Percentiles rank a stretch among this genome's conserved stretches.
Evolutionary conservation across 2,113 vertebrate genomes (phyloP).

Genomic region (Mormyrus lacerda): DNA sequence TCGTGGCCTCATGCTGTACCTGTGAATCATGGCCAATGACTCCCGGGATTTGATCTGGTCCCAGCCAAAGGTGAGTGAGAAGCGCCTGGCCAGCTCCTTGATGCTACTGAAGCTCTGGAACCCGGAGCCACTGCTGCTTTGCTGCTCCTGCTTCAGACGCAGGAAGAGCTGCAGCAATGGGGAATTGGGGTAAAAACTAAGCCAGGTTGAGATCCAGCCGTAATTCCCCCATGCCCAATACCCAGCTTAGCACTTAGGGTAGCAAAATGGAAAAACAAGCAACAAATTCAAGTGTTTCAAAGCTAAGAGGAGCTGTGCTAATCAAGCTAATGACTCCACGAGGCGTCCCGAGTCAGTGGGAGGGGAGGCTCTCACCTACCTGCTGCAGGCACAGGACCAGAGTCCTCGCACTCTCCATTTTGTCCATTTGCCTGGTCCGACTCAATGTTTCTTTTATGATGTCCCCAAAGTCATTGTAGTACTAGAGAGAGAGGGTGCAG

Average conservation of each 20-base stretch:
- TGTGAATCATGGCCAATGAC: constrained; percentile 81
- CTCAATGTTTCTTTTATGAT: constrained; percentile 81
- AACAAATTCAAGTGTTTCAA: background rate
- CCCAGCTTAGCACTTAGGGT: background rate
- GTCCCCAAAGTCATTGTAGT: constrained; percentile 77
- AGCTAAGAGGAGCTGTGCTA: background rate
- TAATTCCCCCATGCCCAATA: background rate
- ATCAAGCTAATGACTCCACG: background rate
- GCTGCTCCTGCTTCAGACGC: constrained; percentile 62
- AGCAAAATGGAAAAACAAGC: background rate
- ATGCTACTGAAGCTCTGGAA: constrained; percentile 76
- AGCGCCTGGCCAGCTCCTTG: constrained; percentile 81
- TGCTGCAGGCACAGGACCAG: constrained; percentile 77
- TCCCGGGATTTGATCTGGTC: constrained; percentile 81
- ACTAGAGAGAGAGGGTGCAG: constrained; percentile 46
- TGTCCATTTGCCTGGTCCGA: constrained; percentile 70
- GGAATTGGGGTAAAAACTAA: background rate
- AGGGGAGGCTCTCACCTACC: constrained; percentile 49
- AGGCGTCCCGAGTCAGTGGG: background rate
- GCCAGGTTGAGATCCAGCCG: background rate
- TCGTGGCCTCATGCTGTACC: constrained; percentile 50
- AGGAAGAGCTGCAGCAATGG: constrained; percentile 64
- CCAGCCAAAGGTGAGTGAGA: constrained; percentile 78
- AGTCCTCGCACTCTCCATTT: constrained; percentile 69
- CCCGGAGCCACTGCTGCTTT: constrained; percentile 48